phyloP scores from a whole-genome alignment of 2,113 vertebrate genomes.

The Sceloporus tristichus region DNA sequence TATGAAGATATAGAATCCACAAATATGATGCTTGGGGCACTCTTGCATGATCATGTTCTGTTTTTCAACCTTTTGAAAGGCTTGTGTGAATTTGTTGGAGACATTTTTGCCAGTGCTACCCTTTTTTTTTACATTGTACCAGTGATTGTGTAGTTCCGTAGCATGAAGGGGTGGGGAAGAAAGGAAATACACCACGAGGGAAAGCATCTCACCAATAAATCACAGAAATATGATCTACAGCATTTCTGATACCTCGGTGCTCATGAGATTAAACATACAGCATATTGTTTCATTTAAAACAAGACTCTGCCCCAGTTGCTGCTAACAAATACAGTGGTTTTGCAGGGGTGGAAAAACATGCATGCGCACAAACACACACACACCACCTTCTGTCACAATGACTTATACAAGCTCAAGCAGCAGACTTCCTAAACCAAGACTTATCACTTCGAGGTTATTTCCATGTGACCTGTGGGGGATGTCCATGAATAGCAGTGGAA shows the following conservation, averaged over 20 bases:
- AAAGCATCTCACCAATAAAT: conserved; percentile 34
- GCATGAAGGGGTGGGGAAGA: background rate
- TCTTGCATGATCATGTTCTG: background rate
- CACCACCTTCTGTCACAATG: conserved; percentile 71
- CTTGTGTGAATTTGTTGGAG: conserved; percentile 37
- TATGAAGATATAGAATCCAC: conserved; percentile 44
- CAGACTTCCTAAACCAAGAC: conserved; percentile 83
- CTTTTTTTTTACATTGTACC: conserved; percentile 18
- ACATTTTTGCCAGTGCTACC: conserved; percentile 13
- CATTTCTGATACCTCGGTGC: conserved; percentile 40
- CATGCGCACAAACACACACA: conserved; percentile 24
- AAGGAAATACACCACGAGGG: conserved; percentile 22
- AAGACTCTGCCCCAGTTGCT: conserved; percentile 64
- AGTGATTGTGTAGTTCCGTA: background rate
- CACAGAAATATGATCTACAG: conserved; percentile 52
- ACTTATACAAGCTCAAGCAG: conserved; percentile 80
- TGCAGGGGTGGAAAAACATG: conserved; percentile 45
- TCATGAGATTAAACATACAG: conserved; percentile 57
- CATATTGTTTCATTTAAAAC: conserved; percentile 70
- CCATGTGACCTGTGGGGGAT: conserved; percentile 84
- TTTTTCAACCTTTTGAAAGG: conserved; percentile 52
- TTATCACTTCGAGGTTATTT: conserved; percentile 86
- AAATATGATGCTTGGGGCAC: conserved; percentile 24
- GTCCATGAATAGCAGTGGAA: conserved; percentile 81
- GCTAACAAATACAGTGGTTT: conserved; percentile 61